Conservation (phyloP, 2,888 invertebrate species). For the Drosophila maculinotata region DNA sequence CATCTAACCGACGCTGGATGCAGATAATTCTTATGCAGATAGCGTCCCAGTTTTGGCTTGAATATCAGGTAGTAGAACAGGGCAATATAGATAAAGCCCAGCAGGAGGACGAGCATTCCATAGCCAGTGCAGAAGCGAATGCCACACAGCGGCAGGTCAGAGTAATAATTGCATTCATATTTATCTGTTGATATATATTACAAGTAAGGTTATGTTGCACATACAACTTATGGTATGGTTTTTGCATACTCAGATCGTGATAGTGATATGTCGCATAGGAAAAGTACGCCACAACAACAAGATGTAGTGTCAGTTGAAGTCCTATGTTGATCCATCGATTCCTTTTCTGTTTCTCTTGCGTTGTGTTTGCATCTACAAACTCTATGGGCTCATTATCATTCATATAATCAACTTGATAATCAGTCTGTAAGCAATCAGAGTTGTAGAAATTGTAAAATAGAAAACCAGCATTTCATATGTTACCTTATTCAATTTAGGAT, state of each 20-base stretch:
- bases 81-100: constrained; percentile 87
- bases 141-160: constrained; percentile 61
- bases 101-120: constrained; percentile 89
- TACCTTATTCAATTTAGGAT: constrained; percentile 48
- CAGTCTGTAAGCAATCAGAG: constrained; percentile 43
- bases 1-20: constrained; percentile 70
- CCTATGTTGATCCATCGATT: constrained; percentile 46
- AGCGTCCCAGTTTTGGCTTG: constrained; percentile 86
- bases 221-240: neutral
- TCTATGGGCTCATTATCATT: constrained; percentile 13
- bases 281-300: constrained; percentile 79
- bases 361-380: neutral
- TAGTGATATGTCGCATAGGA: constrained; percentile 83
- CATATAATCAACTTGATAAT: constrained; percentile 55
- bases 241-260: constrained; percentile 71
- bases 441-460: neutral
- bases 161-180: constrained; percentile 43
- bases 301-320: constrained; percentile 63
- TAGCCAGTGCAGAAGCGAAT: constrained; percentile 88
- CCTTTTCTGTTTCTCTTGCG: neutral
- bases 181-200: constrained; percentile 21
- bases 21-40: constrained; percentile 58
- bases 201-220: neutral
- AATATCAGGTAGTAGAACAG: constrained; percentile 88
- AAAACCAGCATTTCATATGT: neutral